Evolutionary conservation across 2,888 invertebrate species (phyloP).

Genomic region (Gasteruption jaculator): DNA sequence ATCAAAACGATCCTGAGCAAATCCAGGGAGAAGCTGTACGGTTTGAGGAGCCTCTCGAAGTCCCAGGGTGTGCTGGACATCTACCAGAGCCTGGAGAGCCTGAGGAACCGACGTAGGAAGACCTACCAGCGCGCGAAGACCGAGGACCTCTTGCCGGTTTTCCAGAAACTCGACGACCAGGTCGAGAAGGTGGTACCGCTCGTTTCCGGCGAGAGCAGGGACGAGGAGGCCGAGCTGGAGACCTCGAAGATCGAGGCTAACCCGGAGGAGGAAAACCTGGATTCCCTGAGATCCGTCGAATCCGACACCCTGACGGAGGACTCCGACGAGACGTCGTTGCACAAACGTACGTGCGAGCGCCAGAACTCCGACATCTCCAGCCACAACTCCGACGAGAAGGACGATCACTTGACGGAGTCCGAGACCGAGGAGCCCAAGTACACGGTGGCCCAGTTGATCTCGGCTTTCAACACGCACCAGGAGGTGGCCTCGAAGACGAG

Average conservation of each 20-base stretch:
- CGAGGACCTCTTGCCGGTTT: slow-evolving; percentile 40
- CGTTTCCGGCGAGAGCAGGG: background rate
- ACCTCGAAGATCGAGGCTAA: slow-evolving; percentile 26
- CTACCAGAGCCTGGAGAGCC: slow-evolving; percentile 47
- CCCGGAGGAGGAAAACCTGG: slow-evolving; percentile 43
- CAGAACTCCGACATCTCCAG: slow-evolving; percentile 44
- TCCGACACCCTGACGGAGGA: slow-evolving; percentile 49
- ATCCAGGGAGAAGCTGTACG: slow-evolving; percentile 53
- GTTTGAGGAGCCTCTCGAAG: slow-evolving; percentile 51
- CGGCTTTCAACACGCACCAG: slow-evolving; percentile 54
- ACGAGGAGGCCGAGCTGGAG: slow-evolving; percentile 4
- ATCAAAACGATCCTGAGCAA: slow-evolving; percentile 29
- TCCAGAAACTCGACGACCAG: slow-evolving; percentile 35
- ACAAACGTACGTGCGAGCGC: slow-evolving; percentile 36
- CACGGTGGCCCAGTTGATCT: slow-evolving; percentile 52
- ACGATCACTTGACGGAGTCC: slow-evolving; percentile 43
- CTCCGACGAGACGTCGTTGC: slow-evolving; percentile 38
- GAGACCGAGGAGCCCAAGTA: slow-evolving; percentile 52
- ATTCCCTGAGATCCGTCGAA: slow-evolving; percentile 46
- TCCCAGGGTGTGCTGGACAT: slow-evolving; percentile 54
- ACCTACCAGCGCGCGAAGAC: slow-evolving; percentile 39
- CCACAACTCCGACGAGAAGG: slow-evolving; percentile 44
- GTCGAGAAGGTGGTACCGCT: slow-evolving; percentile 16
- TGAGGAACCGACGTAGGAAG: slow-evolving; percentile 35
- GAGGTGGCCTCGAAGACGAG: slow-evolving; percentile 52